A percentile compares a stretch with the other conserved stretches of the same genome.
phyloP scores from a whole-genome alignment of 2,888 invertebrate species.

The Oxytorus armatus region DNA sequence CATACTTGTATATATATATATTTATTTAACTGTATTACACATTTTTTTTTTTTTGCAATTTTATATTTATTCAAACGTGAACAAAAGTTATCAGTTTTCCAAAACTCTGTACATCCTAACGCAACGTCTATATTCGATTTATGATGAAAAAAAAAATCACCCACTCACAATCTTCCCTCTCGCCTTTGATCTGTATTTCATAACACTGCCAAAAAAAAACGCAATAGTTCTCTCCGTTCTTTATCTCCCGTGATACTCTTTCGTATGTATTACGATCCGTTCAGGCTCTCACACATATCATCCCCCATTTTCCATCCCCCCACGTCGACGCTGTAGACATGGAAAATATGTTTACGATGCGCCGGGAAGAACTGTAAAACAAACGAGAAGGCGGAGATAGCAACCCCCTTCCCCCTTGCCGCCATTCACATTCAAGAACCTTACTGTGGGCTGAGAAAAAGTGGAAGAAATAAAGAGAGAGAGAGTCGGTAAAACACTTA shows the following conservation, averaged over 20 bases:
- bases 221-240: slow-evolving; percentile 15
- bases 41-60: no score
- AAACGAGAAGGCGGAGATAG: slow-evolving; percentile 44
- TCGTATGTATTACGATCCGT: slow-evolving; percentile 27
- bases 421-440: not conserved
- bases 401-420: no score
- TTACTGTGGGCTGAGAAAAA: slow-evolving; percentile 4
- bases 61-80: no score
- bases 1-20: no score
- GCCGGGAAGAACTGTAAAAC: slow-evolving; percentile 40
- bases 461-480: not conserved
- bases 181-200: slow-evolving; percentile 11
- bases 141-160: no score
- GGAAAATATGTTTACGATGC: slow-evolving; percentile 39
- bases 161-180: no score
- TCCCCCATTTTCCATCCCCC: not conserved
- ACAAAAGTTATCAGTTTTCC: no score
- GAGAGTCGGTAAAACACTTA: slow-evolving; percentile 18
- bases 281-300: slow-evolving; percentile 12
- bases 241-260: slow-evolving; percentile 27
- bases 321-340: not conserved
- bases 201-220: not conserved
- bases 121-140: no score
- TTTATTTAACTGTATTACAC: no score
- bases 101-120: no score